Percentiles rank a stretch among this genome's conserved stretches.
These are phyloP conservation scores for Penaeus chinensis DNA, from an alignment of 1,140 invertebrate species.

Conservation along the genomic window DNA sequence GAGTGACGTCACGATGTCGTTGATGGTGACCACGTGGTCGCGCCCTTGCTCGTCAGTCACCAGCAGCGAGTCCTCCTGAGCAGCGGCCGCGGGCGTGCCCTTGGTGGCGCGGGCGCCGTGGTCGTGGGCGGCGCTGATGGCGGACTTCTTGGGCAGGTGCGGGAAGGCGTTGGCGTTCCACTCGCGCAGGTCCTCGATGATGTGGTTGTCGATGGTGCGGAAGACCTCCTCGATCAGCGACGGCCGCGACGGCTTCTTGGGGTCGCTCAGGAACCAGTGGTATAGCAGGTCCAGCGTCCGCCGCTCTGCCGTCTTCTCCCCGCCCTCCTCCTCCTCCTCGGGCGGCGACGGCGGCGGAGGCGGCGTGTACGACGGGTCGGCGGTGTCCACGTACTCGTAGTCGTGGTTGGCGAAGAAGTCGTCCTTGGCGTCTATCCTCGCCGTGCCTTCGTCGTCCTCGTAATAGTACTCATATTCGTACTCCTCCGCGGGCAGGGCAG, in stretches of 20 bases:
- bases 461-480: background rate
- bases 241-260: conserved; percentile 4
- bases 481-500: background rate
- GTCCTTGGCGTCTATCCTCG: background rate
- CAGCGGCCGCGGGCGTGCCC: background rate
- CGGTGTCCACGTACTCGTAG: conserved; percentile 42
- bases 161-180: conserved; percentile 16
- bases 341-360: background rate
- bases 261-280: background rate
- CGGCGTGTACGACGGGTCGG: conserved; percentile 6
- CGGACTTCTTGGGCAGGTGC: background rate
- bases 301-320: conserved; percentile 11
- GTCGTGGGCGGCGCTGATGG: background rate
- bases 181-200: conserved; percentile 33
- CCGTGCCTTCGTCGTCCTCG: conserved; percentile 2
- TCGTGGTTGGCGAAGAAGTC: conserved; percentile 37
- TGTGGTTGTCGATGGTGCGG: conserved; percentile 36
- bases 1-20: conserved; percentile 42
- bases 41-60: conserved; percentile 34
- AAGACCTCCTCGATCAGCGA: conserved; percentile 39
- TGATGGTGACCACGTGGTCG: conserved; percentile 34
- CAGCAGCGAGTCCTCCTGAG: conserved; percentile 4
- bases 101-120: background rate
- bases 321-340: too few relatives aligned
- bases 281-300: conserved; percentile 26